Conservation (phyloP, 2,113 vertebrate genomes). For the Cyrtonyx montezumae region DNA sequence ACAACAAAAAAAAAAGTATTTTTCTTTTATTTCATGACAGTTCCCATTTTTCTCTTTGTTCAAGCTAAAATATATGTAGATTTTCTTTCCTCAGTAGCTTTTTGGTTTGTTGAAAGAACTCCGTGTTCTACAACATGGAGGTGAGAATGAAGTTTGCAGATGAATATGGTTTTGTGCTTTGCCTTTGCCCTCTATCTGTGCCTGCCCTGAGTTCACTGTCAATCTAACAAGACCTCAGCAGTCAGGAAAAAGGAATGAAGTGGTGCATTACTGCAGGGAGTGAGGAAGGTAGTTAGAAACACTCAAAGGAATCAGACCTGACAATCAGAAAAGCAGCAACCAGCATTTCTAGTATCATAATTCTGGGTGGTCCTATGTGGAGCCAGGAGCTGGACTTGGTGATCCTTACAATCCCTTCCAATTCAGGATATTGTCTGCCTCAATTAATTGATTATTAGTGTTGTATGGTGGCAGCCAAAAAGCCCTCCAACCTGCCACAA, state of each 20-base stretch:
- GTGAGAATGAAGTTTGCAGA: background rate
- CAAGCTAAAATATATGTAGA: background rate
- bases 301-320: background rate
- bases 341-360: background rate
- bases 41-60: background rate
- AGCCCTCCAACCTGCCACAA: background rate
- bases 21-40: background rate
- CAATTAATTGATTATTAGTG: background rate
- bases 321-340: background rate
- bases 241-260: background rate
- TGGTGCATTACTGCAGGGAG: background rate
- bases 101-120: background rate
- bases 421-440: too few relatives aligned
- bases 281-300: background rate
- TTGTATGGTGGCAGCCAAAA: background rate
- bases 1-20: background rate
- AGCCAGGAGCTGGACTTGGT: too few relatives aligned
- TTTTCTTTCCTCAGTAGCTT: background rate
- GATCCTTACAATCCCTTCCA: too few relatives aligned
- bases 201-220: background rate
- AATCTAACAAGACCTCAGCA: background rate
- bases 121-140: background rate
- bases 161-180: background rate
- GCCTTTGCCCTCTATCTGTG: background rate
- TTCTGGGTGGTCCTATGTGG: too few relatives aligned